Base-by-base conservation (phyloP, 1,140 invertebrate species). In the Myzus persicae region DNA sequence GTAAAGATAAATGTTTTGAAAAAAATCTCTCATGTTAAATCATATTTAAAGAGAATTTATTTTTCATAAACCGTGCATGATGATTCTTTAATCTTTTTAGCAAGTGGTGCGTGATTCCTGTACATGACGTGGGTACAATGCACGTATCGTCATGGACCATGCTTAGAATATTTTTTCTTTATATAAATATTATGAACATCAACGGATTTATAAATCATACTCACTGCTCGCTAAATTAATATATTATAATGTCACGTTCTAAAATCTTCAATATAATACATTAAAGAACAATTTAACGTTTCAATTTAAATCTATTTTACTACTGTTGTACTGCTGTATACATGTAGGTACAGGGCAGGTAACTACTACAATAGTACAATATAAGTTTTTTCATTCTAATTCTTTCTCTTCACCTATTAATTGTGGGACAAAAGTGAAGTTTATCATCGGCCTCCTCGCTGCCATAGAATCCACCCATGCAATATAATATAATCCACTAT, bases 31-130 rank as follows among this genome's bases (percentile, higher is more conserved):
- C 46, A 88, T 36, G 46, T 38, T 36, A 51, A 88, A 87, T n/a
- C 5, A 87, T 11, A 76, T 76, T 76, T 76, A n/a, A 85, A 44
- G 14, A 88, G 5, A 48, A 88, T 88, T 88, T n/a, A 36, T 88
- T 51, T 89, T 54, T 51, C 36, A 51, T 54, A 89, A 38, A 89
- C 87, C 31, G n/a, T 44, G n/a, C 31, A 87, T 87, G 26, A 87
- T 54, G 18, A 48, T 90, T 36, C 5, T 90, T 59, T 90, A 90
- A 59, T 90, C 38, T 90, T 40, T 87, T 67, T 67, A 42, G 38
- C 51, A 42, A 67, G 51, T n/a, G 89, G 89, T 42, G 89, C 89
- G 89, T 90, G 89, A 90, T 90, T 90, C 89, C 89, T 42, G 31
- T 40, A 40, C 48, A 90, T 26, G 38, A 44, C 31, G 8, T 24